A percentile compares a stretch with the other conserved stretches of the same genome.
phyloP scores from a whole-genome alignment of 2,113 vertebrate genomes.

The Trematomus loennbergii region DNA sequence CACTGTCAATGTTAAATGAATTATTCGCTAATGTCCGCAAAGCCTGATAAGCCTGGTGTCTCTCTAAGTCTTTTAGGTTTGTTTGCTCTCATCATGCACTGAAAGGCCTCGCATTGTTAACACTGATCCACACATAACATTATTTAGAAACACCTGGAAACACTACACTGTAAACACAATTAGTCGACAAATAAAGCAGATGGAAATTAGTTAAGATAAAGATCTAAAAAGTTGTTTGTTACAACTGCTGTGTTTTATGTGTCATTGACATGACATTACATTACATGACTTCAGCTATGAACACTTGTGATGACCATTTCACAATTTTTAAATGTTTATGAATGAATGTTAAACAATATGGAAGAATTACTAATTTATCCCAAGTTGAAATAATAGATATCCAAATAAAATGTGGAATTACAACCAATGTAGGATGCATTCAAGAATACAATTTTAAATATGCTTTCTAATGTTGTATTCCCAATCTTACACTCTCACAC shows the following conservation, averaged over 20 bases:
- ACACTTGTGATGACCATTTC: not conserved
- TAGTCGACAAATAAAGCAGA: not conserved
- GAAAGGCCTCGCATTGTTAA: conserved; percentile 42
- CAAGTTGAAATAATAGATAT: too few relatives aligned
- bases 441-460: not conserved
- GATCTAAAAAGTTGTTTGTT: not conserved
- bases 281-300: not conserved
- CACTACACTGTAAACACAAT: too few relatives aligned
- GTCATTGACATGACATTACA: not conserved
- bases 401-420: too few relatives aligned
- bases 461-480: not conserved
- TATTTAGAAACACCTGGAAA: not conserved
- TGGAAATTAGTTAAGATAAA: not conserved
- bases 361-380: too few relatives aligned
- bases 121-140: not conserved
- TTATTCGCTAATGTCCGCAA: not conserved
- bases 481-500: too few relatives aligned
- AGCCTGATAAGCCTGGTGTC: not conserved
- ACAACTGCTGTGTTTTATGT: not conserved
- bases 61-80: not conserved
- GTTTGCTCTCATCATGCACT: conserved; percentile 10
- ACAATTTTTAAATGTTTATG: not conserved
- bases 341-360: not conserved
- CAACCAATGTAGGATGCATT: not conserved
- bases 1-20: not conserved